Evolutionary conservation across 2,888 invertebrate species (phyloP), one percentile per base, ranked within the genome.

Genomic region (Agrochola lychnidis): DNA sequence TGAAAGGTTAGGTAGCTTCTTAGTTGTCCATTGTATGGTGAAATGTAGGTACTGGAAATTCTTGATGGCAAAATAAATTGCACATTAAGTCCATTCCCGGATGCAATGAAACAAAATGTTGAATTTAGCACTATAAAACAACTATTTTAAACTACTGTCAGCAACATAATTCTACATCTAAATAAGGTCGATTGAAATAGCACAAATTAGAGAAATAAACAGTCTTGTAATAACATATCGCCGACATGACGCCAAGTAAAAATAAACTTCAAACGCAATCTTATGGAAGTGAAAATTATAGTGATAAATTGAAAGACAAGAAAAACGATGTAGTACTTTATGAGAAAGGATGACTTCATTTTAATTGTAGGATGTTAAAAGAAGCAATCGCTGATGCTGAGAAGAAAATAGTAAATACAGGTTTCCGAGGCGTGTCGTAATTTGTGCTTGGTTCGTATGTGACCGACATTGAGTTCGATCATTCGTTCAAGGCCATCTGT

Each of bases 401-500:
- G 67, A 70, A 80, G 73, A 83, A 77, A 82, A 82, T 81, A 74
- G 75, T 82, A 69, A 84, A 88, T 90, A 90, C 92, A 85, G 91
- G 93, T 92, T 92, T 91, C 86, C 88, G 89, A 89, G 89, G 56
- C 70, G 62, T 84, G 89, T 89, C 79, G 91, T 91, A 92, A 93
- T 93, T 92, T 91, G 90, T 88, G 76, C 85, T 83, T 81, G 86
- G 82, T 86, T 82, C 89, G 88, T 89, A 90, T 90, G 89, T 90
- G 90, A 89, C 91, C 91, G 93, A 90, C 93, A 91, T 93, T 92
- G 91, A 92, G 86, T 90, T 89, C 87, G 88, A 91, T 92, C 89
- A 90, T 88, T 87, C 87, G 89, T 93, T 93, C 94, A 94, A 95
- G 94, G 94, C 91, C 94, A 92, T 92, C 86, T 89, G 88, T 90